Evolutionary conservation across 2,113 vertebrate genomes (phyloP), one percentile per base, ranked within the genome.

Genomic region (Notothenia rossii): DNA sequence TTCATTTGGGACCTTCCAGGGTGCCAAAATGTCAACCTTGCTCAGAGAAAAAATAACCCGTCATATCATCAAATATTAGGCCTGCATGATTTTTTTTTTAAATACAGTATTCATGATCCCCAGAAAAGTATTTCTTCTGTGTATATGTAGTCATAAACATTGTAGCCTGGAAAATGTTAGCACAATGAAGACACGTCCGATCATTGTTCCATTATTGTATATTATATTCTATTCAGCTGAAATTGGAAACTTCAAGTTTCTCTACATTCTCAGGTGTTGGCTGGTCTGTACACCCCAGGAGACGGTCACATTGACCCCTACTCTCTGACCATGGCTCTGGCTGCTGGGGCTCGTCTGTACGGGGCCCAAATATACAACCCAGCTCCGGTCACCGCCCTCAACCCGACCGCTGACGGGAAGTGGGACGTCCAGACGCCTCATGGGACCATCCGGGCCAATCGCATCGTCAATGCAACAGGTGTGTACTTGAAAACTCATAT

Each of bases 281-380:
- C 97, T 51, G 98, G 98, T 40, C 93, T 99, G 10, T 97, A 98
- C 91, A 99, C 97, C 20, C 97, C 98, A 56, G 97, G 96, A 72
- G 98, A 99, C 70, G 98, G 98, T 33, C 98, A 99, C 90, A 99
- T 99, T n/a, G 98, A 99, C 91, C 98, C 98, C 0, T 99, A 99
- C 86, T 99, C 97, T 68, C 95, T 99, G 61, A 99, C 98, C 0
- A 99, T 99, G 98, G 97, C 98, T 9, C 92, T 99, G 88, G 98
- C 98, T 15, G 96, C 96, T 17, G 98, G 98, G n/a, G 98, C 98
- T 70, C 96, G 97, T 49, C 97, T 98, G 95, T 96, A 98, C 0
- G 97, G 98, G 5, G 98, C 97, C n/a, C 94, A 96, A n/a, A 93
- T 99, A 87, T 97, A 96, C 90, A 96, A 95, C 65, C 96, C 96